Conservation (phyloP, 37 sponge, comb jelly and placozoan genomes). For the Beroe ovata region DNA sequence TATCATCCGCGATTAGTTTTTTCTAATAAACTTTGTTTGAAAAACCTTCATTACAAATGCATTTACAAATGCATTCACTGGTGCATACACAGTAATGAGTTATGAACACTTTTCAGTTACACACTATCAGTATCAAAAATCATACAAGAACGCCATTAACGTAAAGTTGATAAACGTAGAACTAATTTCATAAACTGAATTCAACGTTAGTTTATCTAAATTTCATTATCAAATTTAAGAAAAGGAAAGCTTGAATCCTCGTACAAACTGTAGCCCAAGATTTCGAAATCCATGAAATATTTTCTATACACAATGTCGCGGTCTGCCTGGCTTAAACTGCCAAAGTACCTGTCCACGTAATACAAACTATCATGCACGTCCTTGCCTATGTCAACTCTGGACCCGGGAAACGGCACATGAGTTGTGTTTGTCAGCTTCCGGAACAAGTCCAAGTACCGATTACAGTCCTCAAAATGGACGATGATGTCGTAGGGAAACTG, state of each 20-base stretch:
- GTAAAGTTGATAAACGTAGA: too few relatives aligned
- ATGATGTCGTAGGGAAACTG: slow-evolving; percentile 19
- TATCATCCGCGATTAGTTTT: too few relatives aligned
- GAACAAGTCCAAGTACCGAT: not conserved
- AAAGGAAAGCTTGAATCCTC: slow-evolving; percentile 3
- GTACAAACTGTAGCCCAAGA: not conserved
- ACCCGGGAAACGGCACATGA: slow-evolving; percentile 5
- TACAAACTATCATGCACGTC: slow-evolving; percentile 30
- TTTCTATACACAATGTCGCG: not conserved
- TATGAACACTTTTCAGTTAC: too few relatives aligned
- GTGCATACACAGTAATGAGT: too few relatives aligned
- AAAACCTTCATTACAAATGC: too few relatives aligned
- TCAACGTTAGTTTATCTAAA: too few relatives aligned
- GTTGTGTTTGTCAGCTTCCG: slow-evolving; percentile 7
- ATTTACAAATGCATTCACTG: too few relatives aligned
- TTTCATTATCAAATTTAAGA: not conserved
- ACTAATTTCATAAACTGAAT: too few relatives aligned
- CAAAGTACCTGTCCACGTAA: not conserved
- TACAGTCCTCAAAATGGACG: not conserved
- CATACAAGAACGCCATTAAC: too few relatives aligned
- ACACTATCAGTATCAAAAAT: too few relatives aligned
- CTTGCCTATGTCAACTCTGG: not conserved
- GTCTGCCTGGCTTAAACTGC: not conserved
- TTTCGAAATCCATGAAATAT: slow-evolving; percentile 1
- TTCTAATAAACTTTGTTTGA: too few relatives aligned